These are phyloP conservation scores for Archips xylosteana DNA, from an alignment of 2,888 invertebrate genomes.

Conservation along the genomic window DNA sequence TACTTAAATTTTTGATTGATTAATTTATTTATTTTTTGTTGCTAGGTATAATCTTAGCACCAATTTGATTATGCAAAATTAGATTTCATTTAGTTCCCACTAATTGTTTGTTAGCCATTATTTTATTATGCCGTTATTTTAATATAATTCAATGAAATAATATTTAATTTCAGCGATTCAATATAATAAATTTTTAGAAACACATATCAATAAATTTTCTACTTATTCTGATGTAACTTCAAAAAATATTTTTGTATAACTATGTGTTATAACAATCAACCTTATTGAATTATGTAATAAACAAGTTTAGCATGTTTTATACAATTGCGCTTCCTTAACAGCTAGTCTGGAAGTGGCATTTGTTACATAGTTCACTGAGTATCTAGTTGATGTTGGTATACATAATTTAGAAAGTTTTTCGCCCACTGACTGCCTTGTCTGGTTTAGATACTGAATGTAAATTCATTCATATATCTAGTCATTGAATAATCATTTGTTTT, in stretches of 20 bases:
- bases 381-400: slow-evolving; percentile 55
- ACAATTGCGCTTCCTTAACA: slow-evolving; percentile 22
- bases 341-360: slow-evolving; percentile 45
- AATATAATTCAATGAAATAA: no score
- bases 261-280: neutral
- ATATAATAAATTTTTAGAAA: neutral
- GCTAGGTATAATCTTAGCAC: no score
- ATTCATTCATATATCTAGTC: neutral
- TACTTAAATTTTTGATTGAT: no score
- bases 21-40: no score
- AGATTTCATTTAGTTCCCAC: no score
- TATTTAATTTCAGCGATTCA: no score
- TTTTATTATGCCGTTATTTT: no score
- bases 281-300: neutral
- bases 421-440: slow-evolving; percentile 15
- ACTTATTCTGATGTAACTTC: no score
- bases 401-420: slow-evolving; percentile 65
- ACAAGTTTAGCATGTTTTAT: slow-evolving; percentile 9
- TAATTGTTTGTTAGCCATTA: no score
- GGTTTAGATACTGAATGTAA: neutral
- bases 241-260: no score
- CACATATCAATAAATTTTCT: neutral
- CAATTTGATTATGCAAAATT: no score
- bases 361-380: slow-evolving; percentile 51
- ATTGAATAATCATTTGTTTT: neutral